Evolutionary conservation across 2,797 vertebrate species (phyloP), one percentile per base, ranked within the genome.

Genomic region (Tangara arthus): DNA sequence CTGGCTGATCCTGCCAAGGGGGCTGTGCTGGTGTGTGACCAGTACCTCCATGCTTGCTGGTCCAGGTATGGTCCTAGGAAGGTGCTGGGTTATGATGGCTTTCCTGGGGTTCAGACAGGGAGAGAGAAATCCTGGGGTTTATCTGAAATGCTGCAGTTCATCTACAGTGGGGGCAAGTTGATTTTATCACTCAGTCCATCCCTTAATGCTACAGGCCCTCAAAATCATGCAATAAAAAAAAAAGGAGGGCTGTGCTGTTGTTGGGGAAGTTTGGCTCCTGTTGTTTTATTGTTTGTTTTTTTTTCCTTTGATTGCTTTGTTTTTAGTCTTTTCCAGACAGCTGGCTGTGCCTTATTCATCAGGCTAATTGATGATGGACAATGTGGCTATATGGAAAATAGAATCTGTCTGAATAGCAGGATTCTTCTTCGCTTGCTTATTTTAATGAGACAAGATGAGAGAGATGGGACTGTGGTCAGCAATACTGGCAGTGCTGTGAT

Each of bases 311-410:
- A 87, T 92, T 86, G 76, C 69, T 90, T 78, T 94, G 68, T 75
- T 96, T 96, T 93, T 6, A 71, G 53, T 82, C 59, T 83, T 69
- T 94, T 68, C 65, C 65, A 91, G 82, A 56, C 87, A 93, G 79
- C 82, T 94, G 91, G 59, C 65, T 91, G 61, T 94, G 46, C 78
- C 82, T 77, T 73, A 86, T 94, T 95, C 89, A 92, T 83, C 61
- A 89, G 53, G 53, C 72, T 92, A 95, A 93, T 93, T 93, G 70
- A 83, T 90, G 84, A 65, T 39, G 70, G 79, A 69, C 73, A 49
- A 32, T 9, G 24, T 63, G 70, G 53, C 39, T 82, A 28, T 59
- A 85, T 42, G 53, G 92, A 86, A 88, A 93, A 95, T 1, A 76
- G 70, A 69, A 78, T 76, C 86, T 86, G 26, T 59, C 82, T 91